Conservation (phyloP, 2,888 invertebrate genomes). For the Leucania comma region DNA sequence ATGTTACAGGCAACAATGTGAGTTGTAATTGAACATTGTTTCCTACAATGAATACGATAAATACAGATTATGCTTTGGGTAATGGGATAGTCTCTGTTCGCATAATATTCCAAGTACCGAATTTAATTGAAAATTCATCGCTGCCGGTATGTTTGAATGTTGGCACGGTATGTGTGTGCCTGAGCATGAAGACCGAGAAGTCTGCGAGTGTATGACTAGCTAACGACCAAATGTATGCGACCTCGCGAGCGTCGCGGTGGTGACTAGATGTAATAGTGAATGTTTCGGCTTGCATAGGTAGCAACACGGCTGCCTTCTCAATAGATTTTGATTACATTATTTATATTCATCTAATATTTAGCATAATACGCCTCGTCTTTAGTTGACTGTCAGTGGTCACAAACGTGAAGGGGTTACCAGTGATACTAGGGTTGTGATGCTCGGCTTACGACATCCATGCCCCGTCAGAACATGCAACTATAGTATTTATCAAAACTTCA, state of each 20-base stretch:
- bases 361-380: slow-evolving; percentile 33
- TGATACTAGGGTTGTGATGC: slow-evolving; percentile 53
- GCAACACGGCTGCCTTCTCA: slow-evolving; percentile 55
- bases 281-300: slow-evolving; percentile 61
- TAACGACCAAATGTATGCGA: slow-evolving; percentile 42
- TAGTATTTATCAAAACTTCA: slow-evolving; percentile 35
- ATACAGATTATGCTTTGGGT: not conserved
- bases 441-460: slow-evolving; percentile 35
- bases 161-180: not conserved
- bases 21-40: not conserved
- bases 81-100: not conserved
- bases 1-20: not conserved
- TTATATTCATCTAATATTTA: slow-evolving; percentile 48
- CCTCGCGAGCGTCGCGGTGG: slow-evolving; percentile 28
- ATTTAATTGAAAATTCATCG: not conserved
- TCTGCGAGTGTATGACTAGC: not conserved
- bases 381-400: slow-evolving; percentile 18
- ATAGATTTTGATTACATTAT: slow-evolving; percentile 56
- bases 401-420: slow-evolving; percentile 19
- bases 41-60: not conserved
- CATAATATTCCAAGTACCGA: slow-evolving; percentile 34
- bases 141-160: not conserved
- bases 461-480: slow-evolving; percentile 15
- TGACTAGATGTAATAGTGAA: slow-evolving; percentile 59
- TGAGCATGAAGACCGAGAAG: too few species aligned